These are phyloP conservation scores for Apamea sordens DNA, from an alignment of 2,888 invertebrate genomes.

Conservation along the genomic window DNA sequence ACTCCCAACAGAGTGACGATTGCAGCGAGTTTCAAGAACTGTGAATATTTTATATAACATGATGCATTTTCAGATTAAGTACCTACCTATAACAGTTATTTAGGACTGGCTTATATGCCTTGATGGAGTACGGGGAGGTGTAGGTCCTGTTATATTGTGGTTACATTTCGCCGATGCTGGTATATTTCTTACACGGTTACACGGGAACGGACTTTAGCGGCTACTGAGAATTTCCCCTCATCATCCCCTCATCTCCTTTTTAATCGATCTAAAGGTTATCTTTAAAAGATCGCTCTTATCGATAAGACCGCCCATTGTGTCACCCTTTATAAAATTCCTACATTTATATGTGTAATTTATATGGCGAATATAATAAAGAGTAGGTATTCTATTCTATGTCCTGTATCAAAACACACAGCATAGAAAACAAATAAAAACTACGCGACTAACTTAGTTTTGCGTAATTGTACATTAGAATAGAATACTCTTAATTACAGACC, in stretches of 20 bases:
- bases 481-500: too few relatives aligned
- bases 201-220: not conserved
- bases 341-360: not conserved
- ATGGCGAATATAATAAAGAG: not conserved
- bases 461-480: too few relatives aligned
- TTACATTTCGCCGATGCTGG: not conserved
- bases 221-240: not conserved
- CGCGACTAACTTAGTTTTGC: not conserved
- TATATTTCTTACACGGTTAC: not conserved
- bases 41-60: conserved; percentile 3
- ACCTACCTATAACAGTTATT: too few relatives aligned
- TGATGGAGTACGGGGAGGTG: not conserved
- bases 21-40: conserved; percentile 48
- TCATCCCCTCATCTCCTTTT: too few relatives aligned
- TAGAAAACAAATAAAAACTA: not conserved
- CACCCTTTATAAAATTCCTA: not conserved
- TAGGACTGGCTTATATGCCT: not conserved
- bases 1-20: conserved; percentile 45
- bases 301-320: not conserved
- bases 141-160: not conserved
- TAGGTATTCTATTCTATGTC: not conserved
- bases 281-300: not conserved
- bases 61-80: not conserved
- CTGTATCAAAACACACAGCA: not conserved
- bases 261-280: not conserved